These are phyloP conservation scores for Lepidocyrtinus sp. DNA, from an alignment of 2,888 invertebrate species.

Conservation along the genomic window DNA sequence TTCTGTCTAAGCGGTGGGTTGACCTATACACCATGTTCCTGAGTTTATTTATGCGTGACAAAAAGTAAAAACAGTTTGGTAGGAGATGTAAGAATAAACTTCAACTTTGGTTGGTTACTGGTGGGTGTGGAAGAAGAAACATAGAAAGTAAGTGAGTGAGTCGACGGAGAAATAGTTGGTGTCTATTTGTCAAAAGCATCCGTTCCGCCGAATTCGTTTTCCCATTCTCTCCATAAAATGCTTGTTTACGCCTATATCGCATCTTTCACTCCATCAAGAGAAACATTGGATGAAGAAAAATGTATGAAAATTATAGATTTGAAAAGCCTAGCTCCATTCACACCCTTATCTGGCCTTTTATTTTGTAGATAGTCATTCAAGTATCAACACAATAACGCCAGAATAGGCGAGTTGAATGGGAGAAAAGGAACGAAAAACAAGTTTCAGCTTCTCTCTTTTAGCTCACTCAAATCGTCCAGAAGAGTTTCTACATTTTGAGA, in stretches of 20 bases:
- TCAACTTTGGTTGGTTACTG: neutral
- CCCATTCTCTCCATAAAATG: neutral
- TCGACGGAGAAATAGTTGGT: conserved; percentile 24
- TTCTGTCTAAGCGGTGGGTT: neutral
- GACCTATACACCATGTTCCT: conserved; percentile 11
- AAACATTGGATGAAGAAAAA: too few relatives aligned
- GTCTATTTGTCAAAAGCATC: conserved; percentile 33
- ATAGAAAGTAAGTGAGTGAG: conserved; percentile 11
- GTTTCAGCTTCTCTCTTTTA: conserved; percentile 13
- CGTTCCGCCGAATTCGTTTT: conserved; percentile 10
- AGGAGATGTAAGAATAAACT: conserved; percentile 1
- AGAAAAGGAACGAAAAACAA: neutral
- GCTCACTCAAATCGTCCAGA: neutral
- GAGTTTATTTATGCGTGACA: conserved; percentile 11
- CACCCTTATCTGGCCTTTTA: too few relatives aligned
- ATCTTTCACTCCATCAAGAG: neutral
- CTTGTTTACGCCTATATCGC: neutral
- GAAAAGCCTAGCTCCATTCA: too few relatives aligned
- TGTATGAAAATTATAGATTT: too few relatives aligned
- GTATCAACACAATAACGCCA: conserved; percentile 43
- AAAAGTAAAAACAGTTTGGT: neutral
- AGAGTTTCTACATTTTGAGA: neutral
- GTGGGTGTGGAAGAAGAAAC: conserved; percentile 10
- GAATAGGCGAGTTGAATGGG: conserved; percentile 12
- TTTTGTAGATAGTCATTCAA: conserved; percentile 27